These are phyloP conservation scores for Petroica traversi DNA, from an alignment of 2,113 vertebrate genomes.

Conservation along the genomic window DNA sequence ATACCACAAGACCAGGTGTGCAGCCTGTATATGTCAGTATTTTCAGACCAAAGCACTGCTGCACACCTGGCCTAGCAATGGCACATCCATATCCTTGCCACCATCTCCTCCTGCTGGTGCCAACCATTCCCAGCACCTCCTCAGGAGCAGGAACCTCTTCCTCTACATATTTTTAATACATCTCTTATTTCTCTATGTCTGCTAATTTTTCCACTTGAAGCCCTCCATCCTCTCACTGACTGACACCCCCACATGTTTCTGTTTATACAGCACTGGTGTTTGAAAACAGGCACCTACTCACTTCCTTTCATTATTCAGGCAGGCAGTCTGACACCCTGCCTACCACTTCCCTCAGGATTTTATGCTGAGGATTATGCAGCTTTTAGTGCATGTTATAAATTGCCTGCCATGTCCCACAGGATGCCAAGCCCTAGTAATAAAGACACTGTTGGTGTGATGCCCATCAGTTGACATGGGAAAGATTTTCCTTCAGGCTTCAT, in stretches of 20 bases:
- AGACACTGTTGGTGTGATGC: not conserved
- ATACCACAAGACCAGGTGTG: not conserved
- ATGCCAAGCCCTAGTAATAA: not conserved
- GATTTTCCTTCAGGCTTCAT: not conserved
- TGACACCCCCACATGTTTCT: not conserved
- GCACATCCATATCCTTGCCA: not conserved
- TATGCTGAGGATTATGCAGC: not conserved
- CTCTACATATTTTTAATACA: not conserved
- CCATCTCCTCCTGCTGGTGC: not conserved
- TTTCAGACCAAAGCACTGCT: not conserved
- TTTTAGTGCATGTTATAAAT: not conserved
- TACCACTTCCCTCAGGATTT: not conserved
- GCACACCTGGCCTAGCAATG: accelerated
- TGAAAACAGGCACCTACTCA: not conserved
- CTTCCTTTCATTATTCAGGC: not conserved
- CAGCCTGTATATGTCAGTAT: not conserved
- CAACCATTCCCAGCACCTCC: not conserved
- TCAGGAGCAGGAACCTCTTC: not conserved
- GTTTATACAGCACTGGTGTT: not conserved
- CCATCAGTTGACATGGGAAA: not conserved
- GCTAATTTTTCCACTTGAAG: not conserved
- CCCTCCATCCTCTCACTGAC: not conserved
- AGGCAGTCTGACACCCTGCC: not conserved
- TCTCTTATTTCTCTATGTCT: not conserved
- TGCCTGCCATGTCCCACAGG: not conserved